Evolutionary conservation across 2,888 invertebrate species (phyloP).

Genomic region (Mimas tiliae): DNA sequence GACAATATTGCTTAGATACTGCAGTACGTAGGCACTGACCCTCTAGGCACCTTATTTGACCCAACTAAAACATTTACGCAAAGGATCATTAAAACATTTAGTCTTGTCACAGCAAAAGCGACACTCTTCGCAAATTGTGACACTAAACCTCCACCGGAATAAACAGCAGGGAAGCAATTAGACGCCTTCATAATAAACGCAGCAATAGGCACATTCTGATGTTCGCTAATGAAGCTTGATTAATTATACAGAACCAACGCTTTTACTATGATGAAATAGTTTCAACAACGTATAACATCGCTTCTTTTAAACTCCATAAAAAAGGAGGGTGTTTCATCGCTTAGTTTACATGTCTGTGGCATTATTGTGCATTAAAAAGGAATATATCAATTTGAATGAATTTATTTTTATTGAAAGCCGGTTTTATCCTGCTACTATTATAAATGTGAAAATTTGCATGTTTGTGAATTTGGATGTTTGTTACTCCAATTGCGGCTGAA

Average conservation of each 20-base stretch:
- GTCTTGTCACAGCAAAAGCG: not conserved
- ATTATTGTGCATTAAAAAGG: too few relatives aligned
- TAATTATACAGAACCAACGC: conserved; percentile 1
- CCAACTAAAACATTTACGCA: conserved; percentile 1
- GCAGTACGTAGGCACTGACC: too few relatives aligned
- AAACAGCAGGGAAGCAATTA: conserved; percentile 22
- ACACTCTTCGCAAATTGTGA: conserved; percentile 16
- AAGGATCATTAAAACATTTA: not conserved
- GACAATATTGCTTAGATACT: too few relatives aligned
- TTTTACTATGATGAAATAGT: not conserved
- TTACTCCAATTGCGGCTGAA: too few relatives aligned
- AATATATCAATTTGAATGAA: too few relatives aligned
- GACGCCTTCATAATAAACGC: conserved; percentile 18
- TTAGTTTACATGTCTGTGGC: too few relatives aligned
- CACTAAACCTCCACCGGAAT: conserved; percentile 1
- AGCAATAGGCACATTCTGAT: conserved; percentile 3
- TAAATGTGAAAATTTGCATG: too few relatives aligned
- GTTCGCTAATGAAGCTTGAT: conserved; percentile 21
- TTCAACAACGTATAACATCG: not conserved
- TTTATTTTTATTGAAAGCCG: too few relatives aligned
- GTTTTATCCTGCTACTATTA: too few relatives aligned
- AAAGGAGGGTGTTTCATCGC: too few relatives aligned
- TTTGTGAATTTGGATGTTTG: too few relatives aligned
- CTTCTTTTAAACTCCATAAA: too few relatives aligned
- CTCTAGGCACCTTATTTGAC: not conserved